Base-by-base conservation (phyloP, 2,113 vertebrate species). In the Spheniscus mendiculus region DNA sequence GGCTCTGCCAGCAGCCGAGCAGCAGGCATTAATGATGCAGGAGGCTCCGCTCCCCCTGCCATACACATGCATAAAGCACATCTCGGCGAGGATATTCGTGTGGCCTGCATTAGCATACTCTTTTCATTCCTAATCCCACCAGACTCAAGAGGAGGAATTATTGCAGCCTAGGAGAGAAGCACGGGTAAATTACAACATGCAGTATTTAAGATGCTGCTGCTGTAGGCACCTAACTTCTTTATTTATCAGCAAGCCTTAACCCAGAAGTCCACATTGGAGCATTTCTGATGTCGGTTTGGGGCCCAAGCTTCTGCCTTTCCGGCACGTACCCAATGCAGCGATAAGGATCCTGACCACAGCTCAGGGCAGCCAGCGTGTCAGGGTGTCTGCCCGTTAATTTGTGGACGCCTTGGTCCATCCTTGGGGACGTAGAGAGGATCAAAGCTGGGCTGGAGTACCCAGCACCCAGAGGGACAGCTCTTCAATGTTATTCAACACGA, bases 301-400 rank as follows among this genome's bases (percentile, higher is more conserved):
- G 12, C n/a, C 73, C 80, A 49, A 17, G 25, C 45, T 79, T 47
- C 66, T 55, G 29, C 38, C 17, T 52, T n/a, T 45, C 65, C 50
- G 30, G 25, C 55, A 44, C 0, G 0, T 38, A 34, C 29, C 44
- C 2, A 5, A 16, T 2, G 18, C 23, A 40, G 27, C 2, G 4
- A 30, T 12, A 15, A 26, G 15, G 58, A 29, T 19, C 22, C 50
- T 13, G 52, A 47, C 14, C 45, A 30, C 11, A 15, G 36, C 49
- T 82, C n/a, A 45, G 71, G 44, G 21, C 62, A 76, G 38, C 16
- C 16, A 13, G 15, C 1, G 4, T 18, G 5, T 17, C 26, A 16
- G 11, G 8, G 6, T 14, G 9, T 23, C 59, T 42, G 42, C 47
- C 47, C 12, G 3, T 42, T 22, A 14, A 27, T 47, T 19, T 32